phyloP scores from a whole-genome alignment of 2,797 vertebrate species.

The Brachyrhaphis roseni region DNA sequence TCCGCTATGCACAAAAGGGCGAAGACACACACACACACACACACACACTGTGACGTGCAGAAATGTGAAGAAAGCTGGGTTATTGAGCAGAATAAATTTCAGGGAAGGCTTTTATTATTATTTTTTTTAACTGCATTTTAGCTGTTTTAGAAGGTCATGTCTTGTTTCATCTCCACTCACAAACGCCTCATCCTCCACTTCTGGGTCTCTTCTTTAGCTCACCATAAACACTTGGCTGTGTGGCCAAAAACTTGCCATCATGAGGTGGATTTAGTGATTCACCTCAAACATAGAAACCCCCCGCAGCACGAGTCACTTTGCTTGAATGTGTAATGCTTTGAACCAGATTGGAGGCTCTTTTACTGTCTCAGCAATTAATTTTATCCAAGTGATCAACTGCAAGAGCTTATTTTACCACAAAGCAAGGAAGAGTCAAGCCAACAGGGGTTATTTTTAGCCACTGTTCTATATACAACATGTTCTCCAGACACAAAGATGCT shows the following conservation, averaged over 20 bases:
- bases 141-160: not conserved
- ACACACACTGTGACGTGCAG: constrained; percentile 6
- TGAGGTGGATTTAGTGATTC: constrained; percentile 5
- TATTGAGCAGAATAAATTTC: constrained; percentile 15
- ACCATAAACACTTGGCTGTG: constrained; percentile 4
- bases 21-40: constrained; percentile 4
- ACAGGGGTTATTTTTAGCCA: constrained; percentile 72
- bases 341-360: constrained; percentile 21
- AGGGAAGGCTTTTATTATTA: constrained; percentile 3
- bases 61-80: constrained; percentile 14
- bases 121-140: constrained; percentile 13
- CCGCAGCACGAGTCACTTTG: not conserved
- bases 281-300: not conserved
- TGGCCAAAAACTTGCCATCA: not conserved
- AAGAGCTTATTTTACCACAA: constrained; percentile 45
- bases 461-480: constrained; percentile 70
- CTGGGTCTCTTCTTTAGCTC: constrained; percentile 18
- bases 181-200: constrained; percentile 37
- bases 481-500: constrained; percentile 59
- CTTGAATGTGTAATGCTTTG: constrained; percentile 1
- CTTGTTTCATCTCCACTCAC: not conserved
- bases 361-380: constrained; percentile 37
- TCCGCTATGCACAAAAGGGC: constrained; percentile 27
- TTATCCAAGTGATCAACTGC: constrained; percentile 51
- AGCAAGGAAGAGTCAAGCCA: constrained; percentile 36